A percentile compares a stretch with the other conserved stretches of the same genome.
phyloP scores from a whole-genome alignment of 2,797 vertebrate genomes.

The Kryptolebias ocellatus region DNA sequence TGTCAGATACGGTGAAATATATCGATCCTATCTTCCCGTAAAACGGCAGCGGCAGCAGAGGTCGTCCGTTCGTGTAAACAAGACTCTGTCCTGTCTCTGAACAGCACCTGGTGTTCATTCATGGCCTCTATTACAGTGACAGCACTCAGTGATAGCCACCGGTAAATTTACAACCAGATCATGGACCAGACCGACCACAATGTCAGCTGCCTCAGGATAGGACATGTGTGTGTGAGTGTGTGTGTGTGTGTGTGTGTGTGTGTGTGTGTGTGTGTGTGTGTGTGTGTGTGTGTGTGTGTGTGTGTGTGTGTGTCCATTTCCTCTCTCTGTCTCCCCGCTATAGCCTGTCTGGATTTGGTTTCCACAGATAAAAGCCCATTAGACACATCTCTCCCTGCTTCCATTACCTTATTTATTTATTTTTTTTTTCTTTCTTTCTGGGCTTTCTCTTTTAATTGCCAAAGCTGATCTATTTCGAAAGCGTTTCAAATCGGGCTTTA shows the following conservation, averaged over 20 bases:
- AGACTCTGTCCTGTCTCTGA: conserved; percentile 49
- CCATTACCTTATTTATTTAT: conserved; percentile 84
- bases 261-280: not conserved
- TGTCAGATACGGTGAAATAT: conserved; percentile 36
- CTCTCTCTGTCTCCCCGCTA: conserved; percentile 57
- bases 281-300: not conserved
- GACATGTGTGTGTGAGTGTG: conserved; percentile 24
- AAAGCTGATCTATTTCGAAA: conserved; percentile 77
- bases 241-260: conserved; percentile 4
- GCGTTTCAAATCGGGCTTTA: conserved; percentile 76
- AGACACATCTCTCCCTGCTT: conserved; percentile 82
- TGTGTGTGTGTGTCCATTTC: conserved; percentile 63
- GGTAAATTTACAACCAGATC: conserved; percentile 76
- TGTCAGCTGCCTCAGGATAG: conserved; percentile 72
- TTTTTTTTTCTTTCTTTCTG: conserved; percentile 51
- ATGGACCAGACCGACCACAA: conserved; percentile 72
- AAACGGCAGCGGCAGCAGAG: conserved; percentile 8
- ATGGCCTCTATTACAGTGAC: conserved; percentile 68
- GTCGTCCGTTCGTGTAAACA: conserved; percentile 52
- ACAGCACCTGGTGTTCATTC: conserved; percentile 74
- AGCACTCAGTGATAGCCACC: conserved; percentile 64
- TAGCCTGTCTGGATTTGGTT: conserved; percentile 84
- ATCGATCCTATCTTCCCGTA: conserved; percentile 20
- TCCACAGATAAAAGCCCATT: conserved; percentile 89
- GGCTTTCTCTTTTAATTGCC: conserved; percentile 80